Conservation (phyloP, 2,113 vertebrate genomes). For the Cynopterus brachyotis region DNA sequence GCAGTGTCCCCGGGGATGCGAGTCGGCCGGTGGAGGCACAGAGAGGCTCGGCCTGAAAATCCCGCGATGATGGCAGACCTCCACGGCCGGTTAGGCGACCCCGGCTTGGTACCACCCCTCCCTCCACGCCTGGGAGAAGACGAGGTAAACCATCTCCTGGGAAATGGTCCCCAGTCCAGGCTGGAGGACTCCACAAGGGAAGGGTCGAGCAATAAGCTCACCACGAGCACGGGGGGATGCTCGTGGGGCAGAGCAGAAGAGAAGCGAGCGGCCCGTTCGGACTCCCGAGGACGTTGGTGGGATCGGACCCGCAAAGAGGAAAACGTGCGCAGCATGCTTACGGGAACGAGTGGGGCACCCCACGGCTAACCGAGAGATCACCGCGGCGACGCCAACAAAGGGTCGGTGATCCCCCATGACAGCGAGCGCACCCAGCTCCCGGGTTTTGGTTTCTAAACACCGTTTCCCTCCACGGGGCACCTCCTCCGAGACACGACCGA, state of each 20-base stretch:
- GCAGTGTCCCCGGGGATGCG: neutral
- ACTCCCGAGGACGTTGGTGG: neutral
- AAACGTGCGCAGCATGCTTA: neutral
- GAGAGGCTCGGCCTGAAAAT: neutral
- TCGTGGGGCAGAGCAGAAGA: accelerated
- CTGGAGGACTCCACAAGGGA: neutral
- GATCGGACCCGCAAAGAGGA: neutral
- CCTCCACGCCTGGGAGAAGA: neutral
- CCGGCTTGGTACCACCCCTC: neutral
- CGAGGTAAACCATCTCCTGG: neutral
- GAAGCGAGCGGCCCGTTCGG: neutral
- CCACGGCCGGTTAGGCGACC: no score
- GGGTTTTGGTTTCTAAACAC: neutral
- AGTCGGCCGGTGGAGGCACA: neutral
- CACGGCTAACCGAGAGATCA: neutral
- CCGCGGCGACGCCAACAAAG: neutral
- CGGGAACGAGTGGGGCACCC: neutral
- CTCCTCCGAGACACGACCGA: neutral
- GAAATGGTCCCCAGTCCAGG: neutral
- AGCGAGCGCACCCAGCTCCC: neutral
- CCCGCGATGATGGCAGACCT: accelerated
- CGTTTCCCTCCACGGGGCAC: neutral
- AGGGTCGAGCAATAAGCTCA: neutral
- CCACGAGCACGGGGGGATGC: accelerated
- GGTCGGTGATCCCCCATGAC: neutral